These are phyloP conservation scores for Mesitornis unicolor DNA, from an alignment of 2,113 vertebrate genomes.

Conservation along the genomic window DNA sequence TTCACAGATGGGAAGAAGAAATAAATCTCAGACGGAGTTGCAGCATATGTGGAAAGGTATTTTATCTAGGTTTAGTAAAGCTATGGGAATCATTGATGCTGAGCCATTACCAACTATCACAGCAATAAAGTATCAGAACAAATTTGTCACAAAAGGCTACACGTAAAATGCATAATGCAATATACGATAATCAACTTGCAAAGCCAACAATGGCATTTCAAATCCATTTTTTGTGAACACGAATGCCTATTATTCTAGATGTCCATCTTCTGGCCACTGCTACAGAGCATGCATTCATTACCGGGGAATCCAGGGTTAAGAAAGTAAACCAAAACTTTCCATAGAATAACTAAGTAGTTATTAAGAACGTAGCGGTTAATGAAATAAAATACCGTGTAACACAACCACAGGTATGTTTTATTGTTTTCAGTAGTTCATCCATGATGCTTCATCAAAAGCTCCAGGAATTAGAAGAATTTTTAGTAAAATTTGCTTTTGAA, in stretches of 20 bases:
- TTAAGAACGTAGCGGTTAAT: neutral
- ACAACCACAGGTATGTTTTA: neutral
- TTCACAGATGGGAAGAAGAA: slow-evolving; percentile 38
- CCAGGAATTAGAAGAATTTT: neutral
- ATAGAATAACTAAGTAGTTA: neutral
- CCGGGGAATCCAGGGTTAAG: neutral
- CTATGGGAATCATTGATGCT: neutral
- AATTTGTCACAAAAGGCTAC: neutral
- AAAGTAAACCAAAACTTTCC: neutral
- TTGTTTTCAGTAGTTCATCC: neutral
- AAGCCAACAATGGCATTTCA: slow-evolving; percentile 9
- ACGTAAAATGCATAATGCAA: neutral
- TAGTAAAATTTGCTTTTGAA: neutral
- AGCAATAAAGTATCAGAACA: neutral
- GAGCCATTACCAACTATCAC: neutral
- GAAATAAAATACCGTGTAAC: neutral
- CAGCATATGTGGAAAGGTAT: slow-evolving; percentile 31
- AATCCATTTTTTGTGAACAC: neutral
- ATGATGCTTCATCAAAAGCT: neutral
- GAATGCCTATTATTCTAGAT: neutral
- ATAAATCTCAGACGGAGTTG: slow-evolving; percentile 21
- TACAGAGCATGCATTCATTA: neutral
- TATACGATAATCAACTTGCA: slow-evolving; percentile 7
- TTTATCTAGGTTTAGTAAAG: slow-evolving; percentile 53
- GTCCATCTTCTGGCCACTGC: neutral